Evolutionary conservation across 2,888 invertebrate species (phyloP).

Genomic region (Drosophila basisetae): DNA sequence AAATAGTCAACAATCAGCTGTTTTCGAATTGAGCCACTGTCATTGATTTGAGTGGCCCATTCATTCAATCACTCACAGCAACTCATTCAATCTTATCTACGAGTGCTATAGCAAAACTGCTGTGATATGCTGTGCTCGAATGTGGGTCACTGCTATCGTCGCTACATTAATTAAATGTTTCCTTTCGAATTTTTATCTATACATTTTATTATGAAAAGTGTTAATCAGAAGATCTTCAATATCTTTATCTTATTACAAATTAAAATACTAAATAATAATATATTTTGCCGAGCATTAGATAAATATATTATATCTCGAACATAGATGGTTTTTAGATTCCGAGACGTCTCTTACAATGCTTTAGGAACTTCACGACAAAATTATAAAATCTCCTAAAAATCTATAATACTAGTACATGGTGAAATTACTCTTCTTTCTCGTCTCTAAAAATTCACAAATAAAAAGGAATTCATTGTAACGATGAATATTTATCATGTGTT

Average conservation of each 20-base stretch:
- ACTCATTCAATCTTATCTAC: conserved; percentile 6
- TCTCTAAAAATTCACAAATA: background rate
- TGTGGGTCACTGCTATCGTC: background rate
- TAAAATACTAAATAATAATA: background rate
- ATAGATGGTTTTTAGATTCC: background rate
- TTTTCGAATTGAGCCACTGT: conserved; percentile 23
- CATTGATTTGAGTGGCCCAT: conserved; percentile 4
- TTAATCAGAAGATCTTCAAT: background rate
- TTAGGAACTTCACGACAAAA: background rate
- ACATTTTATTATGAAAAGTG: background rate
- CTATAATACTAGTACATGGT: background rate
- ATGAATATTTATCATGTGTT: background rate
- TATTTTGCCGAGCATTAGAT: background rate
- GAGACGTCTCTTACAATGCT: background rate
- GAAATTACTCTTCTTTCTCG: too few species aligned
- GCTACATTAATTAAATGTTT: background rate
- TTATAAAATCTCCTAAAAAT: background rate
- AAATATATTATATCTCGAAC: too few species aligned
- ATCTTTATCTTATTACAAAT: background rate
- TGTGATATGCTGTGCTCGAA: background rate
- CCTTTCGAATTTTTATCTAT: background rate
- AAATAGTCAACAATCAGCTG: conserved; percentile 32
- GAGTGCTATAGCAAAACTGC: background rate
- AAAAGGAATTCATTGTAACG: background rate
- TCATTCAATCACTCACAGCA: conserved; percentile 9